Conservation (phyloP, 2,888 invertebrate species). For the Mellilla xanthometata region DNA sequence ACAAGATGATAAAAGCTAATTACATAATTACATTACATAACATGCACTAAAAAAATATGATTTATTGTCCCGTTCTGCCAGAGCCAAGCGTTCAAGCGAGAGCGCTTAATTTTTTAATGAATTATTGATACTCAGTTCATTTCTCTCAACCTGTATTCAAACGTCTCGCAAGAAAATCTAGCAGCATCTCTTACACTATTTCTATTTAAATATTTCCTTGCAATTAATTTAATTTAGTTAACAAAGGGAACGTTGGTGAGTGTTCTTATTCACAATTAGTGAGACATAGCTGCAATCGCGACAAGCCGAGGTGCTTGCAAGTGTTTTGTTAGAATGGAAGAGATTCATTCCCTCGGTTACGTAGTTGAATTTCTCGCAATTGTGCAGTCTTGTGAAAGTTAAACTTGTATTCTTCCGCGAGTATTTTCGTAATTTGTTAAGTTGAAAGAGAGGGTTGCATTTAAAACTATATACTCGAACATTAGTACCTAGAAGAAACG, state of each 20-base stretch:
- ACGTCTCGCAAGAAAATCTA: conserved; percentile 2
- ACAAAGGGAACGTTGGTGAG: conserved; percentile 58
- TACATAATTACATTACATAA: no score
- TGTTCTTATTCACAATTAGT: conserved; percentile 68
- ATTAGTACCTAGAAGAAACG: no score
- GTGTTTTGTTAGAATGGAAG: conserved; percentile 35
- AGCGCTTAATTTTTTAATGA: no score
- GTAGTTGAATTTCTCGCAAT: conserved; percentile 17
- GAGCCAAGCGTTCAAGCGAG: no score
- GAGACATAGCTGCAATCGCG: conserved; percentile 62
- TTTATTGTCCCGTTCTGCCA: no score
- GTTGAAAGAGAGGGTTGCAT: not conserved
- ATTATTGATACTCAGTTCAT: not conserved
- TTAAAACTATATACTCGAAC: not conserved
- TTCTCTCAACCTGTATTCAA: no score
- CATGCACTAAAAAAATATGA: no score
- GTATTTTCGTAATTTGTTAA: conserved; percentile 2
- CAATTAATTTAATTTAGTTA: conserved; percentile 77
- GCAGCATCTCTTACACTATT: conserved; percentile 14
- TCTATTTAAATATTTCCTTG: conserved; percentile 75
- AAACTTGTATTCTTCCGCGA: conserved; percentile 18
- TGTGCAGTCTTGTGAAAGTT: conserved; percentile 15
- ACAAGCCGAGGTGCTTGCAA: conserved; percentile 40
- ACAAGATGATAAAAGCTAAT: no score
- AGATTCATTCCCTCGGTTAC: conserved; percentile 34